Base-by-base conservation (phyloP, 37 sponge, comb jelly and placozoan species). In the Cliona cf. orientalis region DNA sequence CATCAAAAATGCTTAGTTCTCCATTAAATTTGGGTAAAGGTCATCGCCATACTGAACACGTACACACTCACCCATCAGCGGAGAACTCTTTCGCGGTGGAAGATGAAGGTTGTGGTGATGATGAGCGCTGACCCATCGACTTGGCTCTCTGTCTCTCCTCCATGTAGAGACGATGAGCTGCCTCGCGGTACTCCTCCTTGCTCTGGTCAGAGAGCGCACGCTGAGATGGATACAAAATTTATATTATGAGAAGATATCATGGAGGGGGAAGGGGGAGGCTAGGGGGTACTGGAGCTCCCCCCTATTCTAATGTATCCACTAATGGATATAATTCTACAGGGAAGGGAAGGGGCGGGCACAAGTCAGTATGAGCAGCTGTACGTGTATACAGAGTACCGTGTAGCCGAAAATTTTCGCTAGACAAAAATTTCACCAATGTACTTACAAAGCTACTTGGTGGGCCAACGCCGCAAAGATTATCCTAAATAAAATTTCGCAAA, bases 181-280 rank as follows among this genome's bases (percentile, higher is more conserved):
- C 83, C 45, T 81, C 82, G 0, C 71, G 42, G 34, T 81, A 80
- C 69, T 80, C 80, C 46, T 80, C 80, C 49, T 55, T 80, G 69
- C 69, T 53, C 35, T 46, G 80, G 46, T 55, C 46, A 7, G 58
- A 46, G 58, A 68, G 31, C 26, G 44, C 43, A 11, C 31, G n/a
- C 49, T 40, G 38, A 65, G 66, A 62, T 60, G 64, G 23, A 49
- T 49, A 17, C 11, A 17, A 17, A 17, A 56, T 17, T n/a, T n/a
- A n/a, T n/a, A 37, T 25, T 42, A 43, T 3, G 76, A 21, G 42
- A n/a, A 22, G 11, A 2, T 2, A 60, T 5, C 38, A 31, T 1
- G 35, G 44, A 38, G 25, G 60, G 6, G 76, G 25, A 6, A 21
- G 62, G 7, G 25, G n/a, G 43, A 5, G 35, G 78, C 28, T 46